Evolutionary conservation across 2,797 vertebrate genomes (phyloP).

Genomic region (Oreochromis mossambicus): DNA sequence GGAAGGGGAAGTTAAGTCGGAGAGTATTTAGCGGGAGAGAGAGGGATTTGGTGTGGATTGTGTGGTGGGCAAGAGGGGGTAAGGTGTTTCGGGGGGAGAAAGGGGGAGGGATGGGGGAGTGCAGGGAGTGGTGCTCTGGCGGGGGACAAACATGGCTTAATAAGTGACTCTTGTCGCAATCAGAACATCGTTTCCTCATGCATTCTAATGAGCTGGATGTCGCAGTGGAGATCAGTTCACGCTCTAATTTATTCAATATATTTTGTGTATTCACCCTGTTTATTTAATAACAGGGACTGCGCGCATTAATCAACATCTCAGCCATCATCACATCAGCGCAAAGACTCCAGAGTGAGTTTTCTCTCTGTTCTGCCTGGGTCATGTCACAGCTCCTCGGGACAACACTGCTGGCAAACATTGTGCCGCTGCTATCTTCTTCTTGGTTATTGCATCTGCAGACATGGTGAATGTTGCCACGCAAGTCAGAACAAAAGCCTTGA

Average conservation of each 20-base stretch:
- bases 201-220: slow-evolving; percentile 75
- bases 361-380: slow-evolving; percentile 31
- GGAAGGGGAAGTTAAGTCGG: slow-evolving; percentile 60
- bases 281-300: slow-evolving; percentile 71
- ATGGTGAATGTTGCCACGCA: slow-evolving; percentile 43
- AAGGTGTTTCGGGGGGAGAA: slow-evolving; percentile 61
- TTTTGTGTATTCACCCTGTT: slow-evolving; percentile 75
- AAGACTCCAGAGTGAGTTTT: slow-evolving; percentile 52
- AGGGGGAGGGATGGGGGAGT: background rate
- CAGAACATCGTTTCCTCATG: slow-evolving; percentile 72
- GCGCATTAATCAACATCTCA: slow-evolving; percentile 74
- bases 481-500: slow-evolving; percentile 68
- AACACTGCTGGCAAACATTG: slow-evolving; percentile 44
- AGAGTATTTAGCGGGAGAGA: slow-evolving; percentile 60
- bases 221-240: slow-evolving; percentile 61
- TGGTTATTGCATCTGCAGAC: slow-evolving; percentile 64
- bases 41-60: slow-evolving; percentile 61
- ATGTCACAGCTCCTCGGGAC: slow-evolving; percentile 51
- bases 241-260: slow-evolving; percentile 77
- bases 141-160: slow-evolving; percentile 71
- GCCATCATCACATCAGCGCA: slow-evolving; percentile 61
- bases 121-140: slow-evolving; percentile 56
- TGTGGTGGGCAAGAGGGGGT: slow-evolving; percentile 53
- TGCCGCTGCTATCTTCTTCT: slow-evolving; percentile 52
- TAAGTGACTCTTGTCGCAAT: slow-evolving; percentile 77